Conservation (phyloP, 1,140 invertebrate genomes). For the Limonius californicus region DNA sequence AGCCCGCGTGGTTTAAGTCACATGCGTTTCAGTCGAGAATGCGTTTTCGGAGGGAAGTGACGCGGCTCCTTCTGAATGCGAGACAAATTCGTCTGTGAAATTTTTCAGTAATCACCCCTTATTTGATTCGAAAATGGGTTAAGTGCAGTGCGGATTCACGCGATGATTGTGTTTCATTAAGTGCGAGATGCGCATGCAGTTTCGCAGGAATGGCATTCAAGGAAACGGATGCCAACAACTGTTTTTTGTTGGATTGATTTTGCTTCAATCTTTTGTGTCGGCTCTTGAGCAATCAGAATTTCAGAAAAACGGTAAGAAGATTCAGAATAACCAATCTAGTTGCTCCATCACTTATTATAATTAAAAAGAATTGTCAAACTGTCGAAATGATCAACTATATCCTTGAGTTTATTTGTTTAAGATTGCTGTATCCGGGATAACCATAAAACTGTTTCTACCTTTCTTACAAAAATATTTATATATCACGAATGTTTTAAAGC, state of each 20-base stretch:
- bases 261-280: too few relatives aligned
- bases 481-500: too few relatives aligned
- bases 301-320: slow-evolving; percentile 35
- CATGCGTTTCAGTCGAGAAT: slow-evolving; percentile 14
- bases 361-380: too few relatives aligned
- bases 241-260: neutral
- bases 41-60: neutral
- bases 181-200: slow-evolving; percentile 22
- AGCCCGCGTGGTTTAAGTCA: slow-evolving; percentile 21
- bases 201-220: slow-evolving; percentile 6
- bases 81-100: neutral
- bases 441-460: too few relatives aligned
- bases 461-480: too few relatives aligned
- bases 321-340: too few relatives aligned
- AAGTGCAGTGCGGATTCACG: neutral
- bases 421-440: too few relatives aligned
- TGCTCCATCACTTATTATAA: too few relatives aligned
- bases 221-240: neutral
- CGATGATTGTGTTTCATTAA: neutral
- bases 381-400: too few relatives aligned
- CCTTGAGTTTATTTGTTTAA: too few relatives aligned
- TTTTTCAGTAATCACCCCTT: neutral
- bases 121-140: neutral
- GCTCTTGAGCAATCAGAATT: too few relatives aligned
- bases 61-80: neutral